A percentile compares a stretch with the other conserved stretches of the same genome.
Conservation (phyloP, 2,888 invertebrate genomes). For the Brachyopa scutellaris region DNA sequence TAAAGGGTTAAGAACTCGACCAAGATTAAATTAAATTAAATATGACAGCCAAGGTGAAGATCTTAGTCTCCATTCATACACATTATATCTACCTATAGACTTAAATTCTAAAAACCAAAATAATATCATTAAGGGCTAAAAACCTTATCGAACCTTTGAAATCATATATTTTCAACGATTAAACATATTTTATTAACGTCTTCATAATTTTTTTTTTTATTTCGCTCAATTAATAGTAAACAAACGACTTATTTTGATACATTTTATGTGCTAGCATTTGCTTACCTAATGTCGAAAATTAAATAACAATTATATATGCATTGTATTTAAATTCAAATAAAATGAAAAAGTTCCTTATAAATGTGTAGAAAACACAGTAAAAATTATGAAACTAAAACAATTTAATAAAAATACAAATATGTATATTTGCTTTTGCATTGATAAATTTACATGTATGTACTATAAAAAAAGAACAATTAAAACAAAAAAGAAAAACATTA, state of each 20-base stretch:
- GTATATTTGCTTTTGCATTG: constrained; percentile 68
- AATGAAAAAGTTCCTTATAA: constrained; percentile 69
- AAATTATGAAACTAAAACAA: constrained; percentile 43
- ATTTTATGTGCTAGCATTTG: neutral
- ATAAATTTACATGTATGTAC: constrained; percentile 57
- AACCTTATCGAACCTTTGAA: no score
- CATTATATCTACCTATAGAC: no score
- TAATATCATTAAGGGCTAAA: no score
- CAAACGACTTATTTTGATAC: neutral
- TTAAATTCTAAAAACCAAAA: no score
- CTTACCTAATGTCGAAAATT: neutral
- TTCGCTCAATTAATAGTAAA: constrained; percentile 67
- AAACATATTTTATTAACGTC: no score
- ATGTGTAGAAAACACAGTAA: constrained; percentile 56
- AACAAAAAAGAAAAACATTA: constrained; percentile 46
- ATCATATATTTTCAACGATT: no score
- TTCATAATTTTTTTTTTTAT: neutral
- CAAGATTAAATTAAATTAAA: no score
- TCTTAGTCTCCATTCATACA: no score
- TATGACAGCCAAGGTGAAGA: no score
- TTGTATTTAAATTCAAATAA: constrained; percentile 34
- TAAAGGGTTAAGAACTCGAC: no score
- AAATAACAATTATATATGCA: constrained; percentile 15
- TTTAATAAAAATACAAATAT: constrained; percentile 45
- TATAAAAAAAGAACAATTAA: constrained; percentile 26